Percentiles rank a stretch among this genome's conserved stretches.
Conservation (phyloP, 2,888 invertebrate genomes). For the Reticulitermes lucifugus region DNA sequence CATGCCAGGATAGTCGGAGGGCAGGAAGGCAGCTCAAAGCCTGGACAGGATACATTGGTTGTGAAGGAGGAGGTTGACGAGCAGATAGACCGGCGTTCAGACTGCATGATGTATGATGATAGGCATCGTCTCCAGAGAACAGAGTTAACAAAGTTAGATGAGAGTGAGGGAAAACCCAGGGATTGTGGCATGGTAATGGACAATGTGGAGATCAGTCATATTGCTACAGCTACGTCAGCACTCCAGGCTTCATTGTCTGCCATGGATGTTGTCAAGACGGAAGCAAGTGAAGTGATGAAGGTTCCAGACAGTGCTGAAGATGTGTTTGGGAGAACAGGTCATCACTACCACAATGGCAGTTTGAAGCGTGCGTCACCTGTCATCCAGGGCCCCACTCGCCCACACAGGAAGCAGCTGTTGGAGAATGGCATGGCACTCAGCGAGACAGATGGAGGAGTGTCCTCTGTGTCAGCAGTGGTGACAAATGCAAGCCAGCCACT, state of each 20-base stretch:
- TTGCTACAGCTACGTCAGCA: neutral
- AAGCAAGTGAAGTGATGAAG: slow-evolving; percentile 55
- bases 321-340: neutral
- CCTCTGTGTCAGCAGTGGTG: slow-evolving; percentile 46
- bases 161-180: neutral
- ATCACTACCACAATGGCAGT: slow-evolving; percentile 33
- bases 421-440: neutral
- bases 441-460: slow-evolving; percentile 37
- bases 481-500: slow-evolving; percentile 50
- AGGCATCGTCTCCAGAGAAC: neutral
- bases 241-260: slow-evolving; percentile 35
- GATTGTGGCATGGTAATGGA: neutral
- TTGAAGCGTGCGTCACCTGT: slow-evolving; percentile 67
- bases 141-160: too few relatives aligned
- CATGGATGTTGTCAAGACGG: slow-evolving; percentile 56
- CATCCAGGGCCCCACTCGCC: slow-evolving; percentile 65
- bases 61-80: slow-evolving; percentile 53
- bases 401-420: slow-evolving; percentile 60
- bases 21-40: slow-evolving; percentile 68
- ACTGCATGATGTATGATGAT: slow-evolving; percentile 49
- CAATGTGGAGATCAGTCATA: neutral
- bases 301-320: slow-evolving; percentile 42
- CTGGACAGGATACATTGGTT: slow-evolving; percentile 59
- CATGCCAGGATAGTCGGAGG: slow-evolving; percentile 81
- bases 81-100: slow-evolving; percentile 54